phyloP scores from a whole-genome alignment of 37 sponge, comb jelly and placozoan genomes.

The Spongilla lacustris region DNA sequence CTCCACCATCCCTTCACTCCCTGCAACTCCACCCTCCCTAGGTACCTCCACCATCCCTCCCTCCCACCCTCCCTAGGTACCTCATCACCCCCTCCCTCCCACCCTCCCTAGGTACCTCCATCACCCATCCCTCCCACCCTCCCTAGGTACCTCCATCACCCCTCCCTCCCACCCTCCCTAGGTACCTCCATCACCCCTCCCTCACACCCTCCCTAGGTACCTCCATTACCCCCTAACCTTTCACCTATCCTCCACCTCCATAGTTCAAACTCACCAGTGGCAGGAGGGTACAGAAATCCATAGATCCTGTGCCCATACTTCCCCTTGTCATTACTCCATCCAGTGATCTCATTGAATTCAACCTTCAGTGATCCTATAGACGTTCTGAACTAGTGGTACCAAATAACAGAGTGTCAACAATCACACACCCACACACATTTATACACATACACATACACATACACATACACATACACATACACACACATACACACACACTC shows the following conservation, averaged over 20 bases:
- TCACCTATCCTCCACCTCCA: not conserved
- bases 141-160: no score
- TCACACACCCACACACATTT: no score
- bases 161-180: not conserved
- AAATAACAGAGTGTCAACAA: not conserved
- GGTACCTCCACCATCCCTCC: no score
- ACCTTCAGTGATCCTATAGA: not conserved
- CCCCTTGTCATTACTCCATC: not conserved
- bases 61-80: no score
- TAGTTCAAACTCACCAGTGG: constrained; percentile 20
- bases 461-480: no score
- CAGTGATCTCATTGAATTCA: constrained; percentile 10
- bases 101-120: no score
- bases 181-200: not conserved
- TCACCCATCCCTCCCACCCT: no score
- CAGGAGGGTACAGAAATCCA: constrained; percentile 60
- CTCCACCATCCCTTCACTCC: not conserved
- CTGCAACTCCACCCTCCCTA: not conserved
- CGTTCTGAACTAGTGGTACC: not conserved
- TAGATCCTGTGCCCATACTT: constrained; percentile 57
- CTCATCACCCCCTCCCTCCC: no score
- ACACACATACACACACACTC: no score
- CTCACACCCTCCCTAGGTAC: not conserved
- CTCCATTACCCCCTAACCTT: not conserved
- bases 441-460: no score